phyloP scores from a whole-genome alignment of 2,888 invertebrate genomes.

The Lasius platythorax region DNA sequence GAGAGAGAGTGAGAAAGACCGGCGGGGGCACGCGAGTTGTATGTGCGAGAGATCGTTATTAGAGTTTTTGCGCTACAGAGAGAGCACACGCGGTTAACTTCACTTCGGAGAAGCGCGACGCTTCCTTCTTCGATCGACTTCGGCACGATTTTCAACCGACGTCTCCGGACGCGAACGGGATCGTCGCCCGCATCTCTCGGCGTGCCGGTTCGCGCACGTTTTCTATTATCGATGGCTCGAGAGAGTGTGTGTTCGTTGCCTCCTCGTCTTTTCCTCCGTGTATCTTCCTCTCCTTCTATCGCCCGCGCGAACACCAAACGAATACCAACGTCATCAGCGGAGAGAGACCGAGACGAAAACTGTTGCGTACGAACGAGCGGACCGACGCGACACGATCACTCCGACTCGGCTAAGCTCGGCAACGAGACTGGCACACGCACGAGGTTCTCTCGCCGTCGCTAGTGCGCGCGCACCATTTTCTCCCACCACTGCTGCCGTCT shows the following conservation, averaged over 20 bases:
- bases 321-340: constrained; percentile 57
- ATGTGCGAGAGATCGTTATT: constrained; percentile 63
- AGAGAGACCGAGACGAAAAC: constrained; percentile 60
- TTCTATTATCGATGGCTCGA: not conserved
- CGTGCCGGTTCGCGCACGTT: not conserved
- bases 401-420: constrained; percentile 72
- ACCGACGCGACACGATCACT: constrained; percentile 55
- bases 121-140: not conserved
- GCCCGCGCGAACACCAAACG: constrained; percentile 53
- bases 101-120: not conserved
- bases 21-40: not conserved
- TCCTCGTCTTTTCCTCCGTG: not conserved
- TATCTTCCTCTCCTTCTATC: constrained; percentile 30
- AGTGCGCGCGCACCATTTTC: constrained; percentile 73
- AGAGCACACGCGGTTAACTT: not conserved
- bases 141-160: no score
- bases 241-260: not conserved
- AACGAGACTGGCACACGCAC: constrained; percentile 78
- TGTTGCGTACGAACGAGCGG: constrained; percentile 58
- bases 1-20: constrained; percentile 39
- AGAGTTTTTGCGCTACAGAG: constrained; percentile 45
- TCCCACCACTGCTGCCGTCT: constrained; percentile 70
- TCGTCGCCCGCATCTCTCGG: not conserved
- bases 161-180: not conserved
- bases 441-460: constrained; percentile 77